Percentiles rank a stretch among this genome's conserved stretches.
Evolutionary conservation across 2,888 invertebrate genomes (phyloP).

Genomic region (Bombylius major): DNA sequence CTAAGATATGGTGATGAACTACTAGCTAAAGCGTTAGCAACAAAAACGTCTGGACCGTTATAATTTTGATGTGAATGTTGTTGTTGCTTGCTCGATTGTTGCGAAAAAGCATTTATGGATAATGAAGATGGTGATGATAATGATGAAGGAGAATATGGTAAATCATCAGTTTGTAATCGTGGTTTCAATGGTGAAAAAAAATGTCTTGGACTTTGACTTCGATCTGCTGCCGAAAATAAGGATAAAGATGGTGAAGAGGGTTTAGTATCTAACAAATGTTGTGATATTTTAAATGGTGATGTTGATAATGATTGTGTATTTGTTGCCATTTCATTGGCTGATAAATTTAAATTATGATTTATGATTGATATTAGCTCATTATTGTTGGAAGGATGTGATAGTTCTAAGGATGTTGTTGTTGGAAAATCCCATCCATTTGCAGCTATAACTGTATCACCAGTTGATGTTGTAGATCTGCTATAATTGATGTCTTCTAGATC

Average conservation of each 20-base stretch:
- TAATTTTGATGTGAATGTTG: not conserved
- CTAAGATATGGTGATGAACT: not conserved
- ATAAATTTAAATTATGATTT: not conserved
- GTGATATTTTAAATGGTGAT: not conserved
- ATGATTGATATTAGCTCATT: no score
- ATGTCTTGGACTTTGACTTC: slow-evolving; percentile 30
- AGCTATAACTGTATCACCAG: slow-evolving; percentile 26
- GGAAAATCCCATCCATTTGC: slow-evolving; percentile 35
- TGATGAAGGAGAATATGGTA: slow-evolving; percentile 23
- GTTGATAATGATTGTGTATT: not conserved
- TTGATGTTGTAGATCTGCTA: slow-evolving; percentile 23
- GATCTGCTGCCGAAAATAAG: not conserved
- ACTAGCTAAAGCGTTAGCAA: slow-evolving; percentile 18
- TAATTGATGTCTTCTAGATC: slow-evolving; percentile 18
- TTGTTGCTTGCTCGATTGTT: not conserved
- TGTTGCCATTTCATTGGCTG: not conserved
- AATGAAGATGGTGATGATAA: slow-evolving; percentile 5
- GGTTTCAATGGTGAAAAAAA: slow-evolving; percentile 39
- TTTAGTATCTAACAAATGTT: not conserved
- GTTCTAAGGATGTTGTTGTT: slow-evolving; percentile 21
- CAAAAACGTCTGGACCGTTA: slow-evolving; percentile 27
- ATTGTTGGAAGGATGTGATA: not conserved
- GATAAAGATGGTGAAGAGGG: not conserved
- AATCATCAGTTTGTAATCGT: slow-evolving; percentile 24
- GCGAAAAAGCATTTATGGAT: not conserved